Evolutionary conservation across 2,888 invertebrate genomes (phyloP).

Genomic region (Euzophera pinguis): DNA sequence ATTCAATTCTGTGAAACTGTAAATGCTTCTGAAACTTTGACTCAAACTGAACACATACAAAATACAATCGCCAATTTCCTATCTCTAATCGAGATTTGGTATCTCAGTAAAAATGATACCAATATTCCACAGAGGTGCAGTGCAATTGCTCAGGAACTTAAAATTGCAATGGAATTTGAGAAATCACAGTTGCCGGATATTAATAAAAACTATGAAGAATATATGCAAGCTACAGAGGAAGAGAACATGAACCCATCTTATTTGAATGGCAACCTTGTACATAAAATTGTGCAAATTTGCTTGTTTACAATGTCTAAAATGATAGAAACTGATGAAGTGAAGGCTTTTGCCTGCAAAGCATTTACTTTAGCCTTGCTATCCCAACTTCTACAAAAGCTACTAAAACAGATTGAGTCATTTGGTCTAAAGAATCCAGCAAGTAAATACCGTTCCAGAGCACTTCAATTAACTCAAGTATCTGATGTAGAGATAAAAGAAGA

Average conservation of each 20-base stretch:
- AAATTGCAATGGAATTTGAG: constrained; percentile 83
- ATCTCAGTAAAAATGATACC: constrained; percentile 81
- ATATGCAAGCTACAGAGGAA: constrained; percentile 68
- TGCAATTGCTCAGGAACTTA: constrained; percentile 85
- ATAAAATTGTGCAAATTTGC: constrained; percentile 90
- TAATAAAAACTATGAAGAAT: constrained; percentile 73
- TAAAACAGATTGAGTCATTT: constrained; percentile 59
- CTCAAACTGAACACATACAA: constrained; percentile 72
- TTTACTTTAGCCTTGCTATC: constrained; percentile 91
- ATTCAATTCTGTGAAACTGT: constrained; percentile 79
- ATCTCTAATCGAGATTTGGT: constrained; percentile 82
- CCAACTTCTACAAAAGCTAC: constrained; percentile 81
- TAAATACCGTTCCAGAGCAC: constrained; percentile 46
- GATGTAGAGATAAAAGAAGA: constrained; percentile 24
- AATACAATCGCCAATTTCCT: constrained; percentile 72
- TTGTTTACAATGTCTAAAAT: constrained; percentile 90
- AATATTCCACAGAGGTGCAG: constrained; percentile 85
- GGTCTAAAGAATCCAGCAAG: constrained; percentile 70
- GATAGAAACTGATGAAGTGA: constrained; percentile 85
- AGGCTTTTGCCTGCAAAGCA: constrained; percentile 90
- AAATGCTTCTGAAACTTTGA: constrained; percentile 66
- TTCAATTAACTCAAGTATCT: constrained; percentile 23
- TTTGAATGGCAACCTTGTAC: constrained; percentile 84
- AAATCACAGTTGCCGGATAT: constrained; percentile 72
- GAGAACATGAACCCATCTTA: constrained; percentile 76